Conservation (phyloP, 2,888 invertebrate genomes). For the Monopis laevigella region DNA sequence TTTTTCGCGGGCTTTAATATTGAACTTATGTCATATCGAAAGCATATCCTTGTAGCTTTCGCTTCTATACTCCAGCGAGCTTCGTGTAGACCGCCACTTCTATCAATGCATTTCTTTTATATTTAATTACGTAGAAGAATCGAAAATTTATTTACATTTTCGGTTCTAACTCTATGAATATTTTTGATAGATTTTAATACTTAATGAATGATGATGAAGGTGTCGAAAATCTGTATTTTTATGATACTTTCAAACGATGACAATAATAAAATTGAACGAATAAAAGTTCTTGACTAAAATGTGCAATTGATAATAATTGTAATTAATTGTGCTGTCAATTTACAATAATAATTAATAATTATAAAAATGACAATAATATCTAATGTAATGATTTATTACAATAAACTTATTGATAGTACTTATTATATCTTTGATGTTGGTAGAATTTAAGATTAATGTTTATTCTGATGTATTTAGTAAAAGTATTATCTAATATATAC, state of each 20-base stretch:
- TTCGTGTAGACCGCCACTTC: constrained; percentile 21
- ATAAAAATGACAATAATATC: constrained; percentile 14
- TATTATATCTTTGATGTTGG: constrained; percentile 5
- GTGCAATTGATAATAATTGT: constrained; percentile 46
- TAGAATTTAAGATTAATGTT: constrained; percentile 5
- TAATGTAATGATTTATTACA: constrained; percentile 37
- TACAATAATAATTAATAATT: constrained; percentile 25
- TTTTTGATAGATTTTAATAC: constrained; percentile 7
- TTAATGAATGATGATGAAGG: background rate
- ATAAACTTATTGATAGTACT: constrained; percentile 26
- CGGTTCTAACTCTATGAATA: background rate
- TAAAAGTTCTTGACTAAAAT: background rate
- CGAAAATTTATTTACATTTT: background rate
- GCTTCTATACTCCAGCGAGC: constrained; percentile 41
- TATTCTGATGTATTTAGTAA: background rate
- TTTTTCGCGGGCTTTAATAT: constrained; percentile 34
- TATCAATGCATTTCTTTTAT: background rate
- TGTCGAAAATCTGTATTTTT: too few species aligned
- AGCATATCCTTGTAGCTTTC: constrained; percentile 53
- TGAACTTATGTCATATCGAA: constrained; percentile 47
- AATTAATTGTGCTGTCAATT: constrained; percentile 44
- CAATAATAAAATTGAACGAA: constrained; percentile 6
- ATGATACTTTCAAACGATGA: constrained; percentile 1
- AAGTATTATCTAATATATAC: too few species aligned
- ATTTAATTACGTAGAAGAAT: background rate